Base-by-base conservation (phyloP, 1,140 invertebrate genomes). In the Drosophila leontia region DNA sequence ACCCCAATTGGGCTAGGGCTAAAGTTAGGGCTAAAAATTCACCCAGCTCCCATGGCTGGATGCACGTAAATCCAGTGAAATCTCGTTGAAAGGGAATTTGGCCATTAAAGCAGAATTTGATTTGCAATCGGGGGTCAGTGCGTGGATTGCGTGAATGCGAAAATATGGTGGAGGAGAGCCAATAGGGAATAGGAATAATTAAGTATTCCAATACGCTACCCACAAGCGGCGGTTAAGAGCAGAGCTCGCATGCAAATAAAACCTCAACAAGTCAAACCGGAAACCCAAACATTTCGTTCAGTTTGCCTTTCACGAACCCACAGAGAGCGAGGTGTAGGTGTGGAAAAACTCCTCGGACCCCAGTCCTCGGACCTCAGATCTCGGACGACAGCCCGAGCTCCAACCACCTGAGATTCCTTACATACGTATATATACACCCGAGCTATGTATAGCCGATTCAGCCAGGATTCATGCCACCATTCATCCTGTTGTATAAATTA, bases 221-320 rank as follows among this genome's bases (percentile, higher is more conserved):
- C 60, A 47, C 70, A 39, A 47, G 51, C 55, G 58, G 55, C 41
- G 47, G 69, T 26, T 42, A 23, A 58, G 59, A 76, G 60, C 57
- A 68, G 50, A 29, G 44, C 58, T 71, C 37, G 85, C 81, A 90
- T 88, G 85, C 84, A 88, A 88, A 88, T 88, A 58, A 84, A 90
- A 85, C 84, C 84, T 88, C 85, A 84, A 90, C 84, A 84, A 88
- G 84, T 90, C 84, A 88, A 69, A 80, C 68, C 76, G 76, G 84
- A 80, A 83, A 71, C 84, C 45, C 77, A 81, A 80, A 84, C 78
- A 78, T 50, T 80, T 80, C 77, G 53, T 82, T 75, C 71, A 75
- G 35, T 86, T 74, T 58, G 77, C 67, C 48, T 62, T 41, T 60
- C 42, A 70, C 63, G 65, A 67, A 45, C 64, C 60, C 19, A 58